Evolutionary conservation across 2,888 invertebrate genomes (phyloP).

Genomic region (Dolomedes plantarius): DNA sequence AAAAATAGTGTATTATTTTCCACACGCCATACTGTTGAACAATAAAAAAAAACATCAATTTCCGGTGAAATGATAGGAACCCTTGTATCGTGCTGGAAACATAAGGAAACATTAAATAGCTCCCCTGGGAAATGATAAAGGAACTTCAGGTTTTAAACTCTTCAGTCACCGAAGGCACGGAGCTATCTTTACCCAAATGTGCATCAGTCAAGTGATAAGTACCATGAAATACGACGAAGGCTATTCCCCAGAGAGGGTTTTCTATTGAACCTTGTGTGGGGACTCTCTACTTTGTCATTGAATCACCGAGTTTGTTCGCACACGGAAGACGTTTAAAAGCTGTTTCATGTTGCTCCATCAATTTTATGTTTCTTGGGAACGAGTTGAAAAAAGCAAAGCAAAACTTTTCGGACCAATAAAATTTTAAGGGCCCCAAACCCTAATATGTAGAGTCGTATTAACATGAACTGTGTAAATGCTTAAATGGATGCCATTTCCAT

Average conservation of each 20-base stretch:
- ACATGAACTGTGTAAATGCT: no score
- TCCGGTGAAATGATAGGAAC: no score
- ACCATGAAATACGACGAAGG: not conserved
- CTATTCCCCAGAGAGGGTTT: not conserved
- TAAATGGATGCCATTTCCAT: no score
- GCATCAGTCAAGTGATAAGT: not conserved
- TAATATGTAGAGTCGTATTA: no score
- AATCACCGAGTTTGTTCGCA: not conserved
- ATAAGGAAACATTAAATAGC: no score
- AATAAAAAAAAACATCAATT: no score
- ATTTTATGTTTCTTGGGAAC: not conserved
- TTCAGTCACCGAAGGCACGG: not conserved
- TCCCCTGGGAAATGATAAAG: no score
- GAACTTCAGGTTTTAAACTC: not conserved
- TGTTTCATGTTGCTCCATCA: not conserved
- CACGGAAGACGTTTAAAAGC: not conserved
- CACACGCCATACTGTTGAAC: no score
- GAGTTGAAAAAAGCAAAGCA: not conserved
- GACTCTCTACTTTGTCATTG: not conserved
- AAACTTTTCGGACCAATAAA: not conserved
- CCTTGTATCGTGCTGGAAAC: no score
- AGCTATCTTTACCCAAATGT: not conserved
- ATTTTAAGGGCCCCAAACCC: no score
- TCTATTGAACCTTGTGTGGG: not conserved
- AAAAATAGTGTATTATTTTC: no score